These are phyloP conservation scores for Endomychus coccineus DNA, from an alignment of 2,888 invertebrate species.

Conservation along the genomic window DNA sequence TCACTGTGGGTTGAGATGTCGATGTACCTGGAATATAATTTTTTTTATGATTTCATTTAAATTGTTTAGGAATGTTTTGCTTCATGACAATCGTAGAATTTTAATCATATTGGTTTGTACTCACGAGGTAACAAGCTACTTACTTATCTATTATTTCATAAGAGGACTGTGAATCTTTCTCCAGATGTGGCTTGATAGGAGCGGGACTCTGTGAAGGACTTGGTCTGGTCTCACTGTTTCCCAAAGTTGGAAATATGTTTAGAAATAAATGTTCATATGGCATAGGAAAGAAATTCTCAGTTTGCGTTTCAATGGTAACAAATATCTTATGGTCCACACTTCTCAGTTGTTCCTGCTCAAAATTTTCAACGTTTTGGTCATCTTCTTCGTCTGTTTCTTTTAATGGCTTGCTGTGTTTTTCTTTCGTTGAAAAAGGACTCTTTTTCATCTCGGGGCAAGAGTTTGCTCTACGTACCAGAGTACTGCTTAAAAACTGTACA, in stretches of 20 bases:
- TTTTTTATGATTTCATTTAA: too few species aligned
- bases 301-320: slow-evolving; percentile 51
- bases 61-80: too few species aligned
- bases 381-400: slow-evolving; percentile 43
- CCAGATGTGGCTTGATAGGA: slow-evolving; percentile 29
- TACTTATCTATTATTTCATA: slow-evolving; percentile 58
- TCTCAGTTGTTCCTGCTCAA: too few species aligned
- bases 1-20: slow-evolving; percentile 35
- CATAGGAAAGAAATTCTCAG: slow-evolving; percentile 60
- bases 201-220: slow-evolving; percentile 40
- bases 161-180: too few species aligned
- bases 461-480: slow-evolving; percentile 52
- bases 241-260: slow-evolving; percentile 53
- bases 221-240: slow-evolving; percentile 34
- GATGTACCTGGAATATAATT: slow-evolving; percentile 36
- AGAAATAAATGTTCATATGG: slow-evolving; percentile 70
- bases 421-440: slow-evolving; percentile 32
- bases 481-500: slow-evolving; percentile 25
- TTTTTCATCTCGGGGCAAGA: slow-evolving; percentile 60
- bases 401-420: slow-evolving; percentile 34
- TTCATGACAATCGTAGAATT: too few species aligned
- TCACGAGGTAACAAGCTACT: too few species aligned
- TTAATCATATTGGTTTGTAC: too few species aligned
- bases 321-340: slow-evolving; percentile 17
- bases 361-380: slow-evolving; percentile 5